Conservation (phyloP, 2,888 invertebrate species). For the Trissolcus brochymenae region DNA sequence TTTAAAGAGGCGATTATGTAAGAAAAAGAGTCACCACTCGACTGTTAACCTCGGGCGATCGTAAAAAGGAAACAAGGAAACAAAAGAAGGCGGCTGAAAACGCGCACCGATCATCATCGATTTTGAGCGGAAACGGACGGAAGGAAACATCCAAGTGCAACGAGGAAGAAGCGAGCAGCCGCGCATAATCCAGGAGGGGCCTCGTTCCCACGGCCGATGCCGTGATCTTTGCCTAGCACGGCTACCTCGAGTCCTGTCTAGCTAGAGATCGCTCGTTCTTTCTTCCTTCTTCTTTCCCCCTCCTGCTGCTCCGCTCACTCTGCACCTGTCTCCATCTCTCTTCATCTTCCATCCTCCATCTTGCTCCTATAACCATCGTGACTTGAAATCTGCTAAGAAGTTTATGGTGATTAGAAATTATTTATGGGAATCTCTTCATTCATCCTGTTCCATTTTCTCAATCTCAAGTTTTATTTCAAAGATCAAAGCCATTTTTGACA, state of each 20-base stretch:
- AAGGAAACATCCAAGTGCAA: conserved; percentile 22
- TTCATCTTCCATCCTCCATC: neutral
- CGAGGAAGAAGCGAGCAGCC: conserved; percentile 18
- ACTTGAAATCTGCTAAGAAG: neutral
- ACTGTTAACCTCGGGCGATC: conserved; percentile 17
- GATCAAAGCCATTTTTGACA: too few relatives aligned
- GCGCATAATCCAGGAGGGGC: conserved; percentile 50
- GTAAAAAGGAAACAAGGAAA: conserved; percentile 13
- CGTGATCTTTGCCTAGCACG: conserved; percentile 72
- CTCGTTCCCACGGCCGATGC: conserved; percentile 74
- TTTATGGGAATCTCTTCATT: neutral
- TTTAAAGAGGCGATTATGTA: conserved; percentile 9
- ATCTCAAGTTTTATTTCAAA: neutral
- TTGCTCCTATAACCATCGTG: neutral
- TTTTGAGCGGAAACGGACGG: conserved; percentile 31
- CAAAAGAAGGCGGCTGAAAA: conserved; percentile 3
- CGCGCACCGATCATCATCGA: conserved; percentile 20
- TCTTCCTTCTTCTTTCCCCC: conserved; percentile 3
- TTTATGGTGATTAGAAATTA: conserved; percentile 3
- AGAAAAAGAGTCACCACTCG: conserved; percentile 11
- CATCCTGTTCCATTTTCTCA: neutral
- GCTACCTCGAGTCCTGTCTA: conserved; percentile 40
- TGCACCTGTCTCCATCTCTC: neutral
- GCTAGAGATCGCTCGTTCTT: conserved; percentile 31
- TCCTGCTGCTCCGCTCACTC: conserved; percentile 11